These are phyloP conservation scores for Desoria tigrina DNA, from an alignment of 2,888 invertebrate genomes.

Conservation along the genomic window DNA sequence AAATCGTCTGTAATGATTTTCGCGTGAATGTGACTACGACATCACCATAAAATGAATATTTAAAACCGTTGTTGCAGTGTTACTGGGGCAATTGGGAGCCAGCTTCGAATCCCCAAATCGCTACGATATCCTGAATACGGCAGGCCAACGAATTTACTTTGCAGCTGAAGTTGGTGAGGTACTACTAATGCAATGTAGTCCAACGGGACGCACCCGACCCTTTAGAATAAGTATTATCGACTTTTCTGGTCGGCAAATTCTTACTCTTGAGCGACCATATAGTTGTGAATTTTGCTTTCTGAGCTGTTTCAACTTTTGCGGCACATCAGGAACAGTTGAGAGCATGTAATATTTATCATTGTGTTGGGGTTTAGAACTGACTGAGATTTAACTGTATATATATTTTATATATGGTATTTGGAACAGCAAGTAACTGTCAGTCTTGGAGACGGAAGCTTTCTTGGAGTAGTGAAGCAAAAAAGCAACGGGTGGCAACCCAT, in stretches of 20 bases:
- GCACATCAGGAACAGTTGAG: constrained; percentile 8
- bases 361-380: too few species aligned
- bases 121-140: constrained; percentile 11
- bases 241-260: constrained; percentile 10
- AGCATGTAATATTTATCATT: too few species aligned
- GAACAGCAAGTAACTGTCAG: constrained; percentile 13
- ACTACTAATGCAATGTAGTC: constrained; percentile 1
- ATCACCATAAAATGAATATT: too few species aligned
- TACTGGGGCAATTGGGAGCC: constrained; percentile 9
- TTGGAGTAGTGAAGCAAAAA: constrained; percentile 12
- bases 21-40: too few species aligned
- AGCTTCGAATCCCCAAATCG: constrained; percentile 13
- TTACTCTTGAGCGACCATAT: constrained; percentile 7
- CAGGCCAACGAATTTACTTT: constrained; percentile 15
- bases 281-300: constrained; percentile 12
- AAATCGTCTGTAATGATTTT: too few species aligned
- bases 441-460: constrained; percentile 12
- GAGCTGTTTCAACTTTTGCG: constrained; percentile 11
- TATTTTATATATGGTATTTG: too few species aligned
- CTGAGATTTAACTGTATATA: too few species aligned
- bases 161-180: constrained; percentile 13
- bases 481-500: background rate
- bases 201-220: constrained; percentile 3
- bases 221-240: constrained; percentile 8
- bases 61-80: background rate